Percentiles rank a stretch among this genome's conserved stretches.
Evolutionary conservation across 2,888 invertebrate species (phyloP).

Genomic region (Ephialtes manifestator): DNA sequence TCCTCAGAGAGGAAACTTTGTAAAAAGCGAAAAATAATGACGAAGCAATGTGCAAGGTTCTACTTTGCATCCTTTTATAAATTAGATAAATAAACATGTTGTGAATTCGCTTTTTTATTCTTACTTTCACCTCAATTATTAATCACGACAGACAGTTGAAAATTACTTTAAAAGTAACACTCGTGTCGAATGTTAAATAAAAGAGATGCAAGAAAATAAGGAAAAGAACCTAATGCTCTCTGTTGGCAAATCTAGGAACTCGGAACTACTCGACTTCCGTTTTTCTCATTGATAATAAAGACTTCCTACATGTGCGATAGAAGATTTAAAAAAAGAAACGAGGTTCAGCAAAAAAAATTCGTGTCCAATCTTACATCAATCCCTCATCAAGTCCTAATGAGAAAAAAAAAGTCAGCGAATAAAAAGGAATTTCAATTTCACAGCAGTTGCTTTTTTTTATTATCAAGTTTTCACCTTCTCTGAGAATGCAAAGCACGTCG

Average conservation of each 20-base stretch:
- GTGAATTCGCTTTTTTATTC: no score
- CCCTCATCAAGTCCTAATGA: background rate
- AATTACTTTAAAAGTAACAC: no score
- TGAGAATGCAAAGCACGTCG: constrained; percentile 7
- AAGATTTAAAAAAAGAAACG: background rate
- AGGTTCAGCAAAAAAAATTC: background rate
- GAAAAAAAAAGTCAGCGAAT: background rate
- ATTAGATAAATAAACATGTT: no score
- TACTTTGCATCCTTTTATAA: no score
- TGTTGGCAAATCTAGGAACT: constrained; percentile 17
- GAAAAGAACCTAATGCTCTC: constrained; percentile 24
- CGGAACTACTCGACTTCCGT: background rate
- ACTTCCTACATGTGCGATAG: background rate
- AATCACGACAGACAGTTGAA: no score
- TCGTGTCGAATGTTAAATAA: background rate
- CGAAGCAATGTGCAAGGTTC: no score
- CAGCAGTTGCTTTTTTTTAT: background rate
- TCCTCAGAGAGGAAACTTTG: no score
- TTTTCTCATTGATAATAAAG: constrained; percentile 40
- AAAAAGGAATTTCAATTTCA: constrained; percentile 4
- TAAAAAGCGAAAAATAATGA: no score
- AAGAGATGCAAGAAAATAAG: background rate
- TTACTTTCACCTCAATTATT: no score
- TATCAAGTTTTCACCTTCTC: background rate
- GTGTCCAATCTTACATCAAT: background rate